Evolutionary conservation across 2,797 vertebrate species (phyloP), one percentile per base, ranked within the genome.

Genomic region (Loris lydekkerianus): DNA sequence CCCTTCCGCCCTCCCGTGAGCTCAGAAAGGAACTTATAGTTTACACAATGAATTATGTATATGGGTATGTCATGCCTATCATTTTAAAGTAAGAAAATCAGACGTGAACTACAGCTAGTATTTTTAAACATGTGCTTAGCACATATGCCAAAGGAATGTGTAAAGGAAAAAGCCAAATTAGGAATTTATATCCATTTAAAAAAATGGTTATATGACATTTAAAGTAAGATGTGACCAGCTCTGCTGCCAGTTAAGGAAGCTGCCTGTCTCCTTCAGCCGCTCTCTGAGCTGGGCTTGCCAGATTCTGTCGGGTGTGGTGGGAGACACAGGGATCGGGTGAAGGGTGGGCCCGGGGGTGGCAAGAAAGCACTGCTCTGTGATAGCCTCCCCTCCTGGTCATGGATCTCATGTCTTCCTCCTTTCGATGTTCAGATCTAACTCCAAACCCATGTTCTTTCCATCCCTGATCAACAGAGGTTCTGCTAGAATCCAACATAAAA

Each of bases 151-250:
- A 96, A 90, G 69, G 89, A 96, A 96, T 83, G 93, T 96, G 96
- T 93, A 97, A 96, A 96, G 37, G 89, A 93, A 96, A 97, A 96
- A 95, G 89, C 84, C 86, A 97, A 96, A 95, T 96, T 97, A 95
- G 93, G 97, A 96, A 98, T 91, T 96, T 96, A 61, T 96, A 96
- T 96, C 63, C 61, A 9, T 89, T 89, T 96, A 27, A 83, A 96
- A 95, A 97, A 97, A 94, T 85, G 95, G 92, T 81, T 96, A 81
- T 58, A 76, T 95, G 97, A 90, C 95, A 97, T 95, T 95, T 97
- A 95, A 96, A 96, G 85, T 76, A 95, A 91, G 95, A 96, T 83
- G 73, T 94, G 91, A 95, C 89, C 90, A 89, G 82, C 56, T 87
- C 10, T 20, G 88, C 76, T 76, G 69, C 58, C 65, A 90, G 82